A percentile compares a stretch with the other conserved stretches of the same genome.
phyloP scores from a whole-genome alignment of 2,113 vertebrate genomes.

The Malurus melanocephalus region DNA sequence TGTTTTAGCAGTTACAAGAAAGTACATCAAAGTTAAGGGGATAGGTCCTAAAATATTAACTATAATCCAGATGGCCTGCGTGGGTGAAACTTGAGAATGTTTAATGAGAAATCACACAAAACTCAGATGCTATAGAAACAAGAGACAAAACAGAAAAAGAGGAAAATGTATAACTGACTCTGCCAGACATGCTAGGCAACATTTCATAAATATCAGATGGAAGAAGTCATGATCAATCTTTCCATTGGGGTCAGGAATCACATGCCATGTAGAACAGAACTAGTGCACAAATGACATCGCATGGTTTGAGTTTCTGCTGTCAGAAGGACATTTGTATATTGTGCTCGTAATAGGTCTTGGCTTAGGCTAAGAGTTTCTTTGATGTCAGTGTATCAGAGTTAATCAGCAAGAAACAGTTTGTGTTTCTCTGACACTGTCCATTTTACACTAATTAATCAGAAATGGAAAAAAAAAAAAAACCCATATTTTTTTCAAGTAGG shows the following conservation, averaged over 20 bases:
- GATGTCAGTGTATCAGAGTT: not conserved
- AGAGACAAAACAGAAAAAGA: constrained; percentile 55
- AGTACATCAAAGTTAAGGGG: constrained; percentile 53
- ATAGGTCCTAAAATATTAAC: constrained; percentile 63
- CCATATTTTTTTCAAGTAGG: not conserved
- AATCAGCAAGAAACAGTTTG: not conserved
- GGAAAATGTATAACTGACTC: constrained; percentile 47
- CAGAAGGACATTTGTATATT: not conserved
- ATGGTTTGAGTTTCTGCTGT: not conserved
- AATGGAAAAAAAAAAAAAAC: not conserved
- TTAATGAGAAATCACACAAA: constrained; percentile 61
- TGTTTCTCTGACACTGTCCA: not conserved
- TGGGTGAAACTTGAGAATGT: constrained; percentile 56
- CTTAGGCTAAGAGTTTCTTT: not conserved
- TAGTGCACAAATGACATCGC: not conserved
- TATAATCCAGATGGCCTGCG: constrained; percentile 41
- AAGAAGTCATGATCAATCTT: constrained; percentile 19
- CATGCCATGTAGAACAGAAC: not conserved
- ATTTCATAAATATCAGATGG: constrained; percentile 59
- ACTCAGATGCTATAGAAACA: constrained; percentile 59
- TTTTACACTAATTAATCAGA: not conserved
- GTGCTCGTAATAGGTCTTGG: not conserved
- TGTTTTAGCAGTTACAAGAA: constrained; percentile 57
- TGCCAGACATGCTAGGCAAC: constrained; percentile 58
- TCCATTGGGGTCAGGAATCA: not conserved